Evolutionary conservation across 1,140 invertebrate genomes (phyloP), one percentile per base, ranked within the genome.

Genomic region (Glomeris maerens): DNA sequence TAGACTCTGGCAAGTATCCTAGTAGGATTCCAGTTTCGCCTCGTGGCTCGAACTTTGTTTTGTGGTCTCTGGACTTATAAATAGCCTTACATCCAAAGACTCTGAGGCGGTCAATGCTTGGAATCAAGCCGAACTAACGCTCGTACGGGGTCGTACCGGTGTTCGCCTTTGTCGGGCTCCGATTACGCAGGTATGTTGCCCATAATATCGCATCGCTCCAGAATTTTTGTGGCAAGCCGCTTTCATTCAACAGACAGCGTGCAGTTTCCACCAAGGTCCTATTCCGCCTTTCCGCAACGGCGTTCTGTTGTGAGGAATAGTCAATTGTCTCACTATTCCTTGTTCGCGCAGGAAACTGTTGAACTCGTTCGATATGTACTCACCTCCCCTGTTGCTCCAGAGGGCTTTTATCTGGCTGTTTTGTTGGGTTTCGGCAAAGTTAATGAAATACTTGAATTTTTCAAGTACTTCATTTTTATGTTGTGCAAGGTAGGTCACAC

Each of bases 11-110:
- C n/a, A n/a, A n/a, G n/a, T n/a, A n/a, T n/a, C n/a, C n/a, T n/a
- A n/a, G n/a, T n/a, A n/a, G n/a, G n/a, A n/a, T n/a, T n/a, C n/a
- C n/a, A n/a, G n/a, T n/a, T n/a, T n/a, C n/a, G n/a, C n/a, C n/a
- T n/a, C n/a, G n/a, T n/a, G n/a, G n/a, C n/a, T n/a, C n/a, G n/a
- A n/a, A n/a, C n/a, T n/a, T n/a, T n/a, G n/a, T n/a, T n/a, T n/a
- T n/a, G n/a, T n/a, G n/a, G n/a, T n/a, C n/a, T n/a, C n/a, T n/a
- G n/a, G n/a, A n/a, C n/a, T n/a, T n/a, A n/a, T n/a, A n/a, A n/a
- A n/a, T 64, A 10, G 66, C 68, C 48, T 54, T 50, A 49, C 65
- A 71, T 45, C 69, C 67, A 64, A 74, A 74, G 31, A 68, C 58
- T 59, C 62, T 66, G 46, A 74, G 59, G 61, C 72, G 61, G 53